A percentile compares a stretch with the other conserved stretches of the same genome.
These are phyloP conservation scores for Podocnemis expansa DNA, from an alignment of 2,113 vertebrate genomes.

Conservation along the genomic window DNA sequence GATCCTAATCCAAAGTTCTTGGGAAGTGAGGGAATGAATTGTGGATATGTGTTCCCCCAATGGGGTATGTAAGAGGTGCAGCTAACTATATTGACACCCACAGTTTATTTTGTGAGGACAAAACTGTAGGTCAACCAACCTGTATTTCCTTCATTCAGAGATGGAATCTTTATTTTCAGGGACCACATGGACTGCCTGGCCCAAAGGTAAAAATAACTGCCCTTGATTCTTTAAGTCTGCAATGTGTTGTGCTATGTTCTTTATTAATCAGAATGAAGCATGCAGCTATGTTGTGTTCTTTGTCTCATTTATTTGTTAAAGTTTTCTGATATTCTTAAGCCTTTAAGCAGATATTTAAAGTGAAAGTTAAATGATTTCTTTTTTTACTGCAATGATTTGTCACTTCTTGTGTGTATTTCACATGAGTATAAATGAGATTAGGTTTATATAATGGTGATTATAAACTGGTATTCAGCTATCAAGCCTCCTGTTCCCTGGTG, in stretches of 20 bases:
- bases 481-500: neutral
- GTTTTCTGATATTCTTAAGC: slow-evolving; percentile 77
- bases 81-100: neutral
- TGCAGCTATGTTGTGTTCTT: slow-evolving; percentile 68
- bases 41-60: neutral
- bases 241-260: slow-evolving; percentile 50
- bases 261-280: slow-evolving; percentile 67
- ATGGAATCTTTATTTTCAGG: slow-evolving; percentile 82
- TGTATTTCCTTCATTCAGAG: slow-evolving; percentile 25
- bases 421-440: neutral
- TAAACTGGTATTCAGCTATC: neutral
- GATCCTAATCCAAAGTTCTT: neutral
- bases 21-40: neutral
- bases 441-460: neutral
- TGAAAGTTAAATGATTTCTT: neutral
- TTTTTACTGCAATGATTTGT: slow-evolving; percentile 30
- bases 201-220: slow-evolving; percentile 87
- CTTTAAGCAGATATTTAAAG: slow-evolving; percentile 79
- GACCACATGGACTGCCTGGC: slow-evolving; percentile 95
- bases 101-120: neutral
- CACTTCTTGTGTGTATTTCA: slow-evolving; percentile 21
- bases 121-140: neutral
- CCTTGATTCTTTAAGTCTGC: neutral
- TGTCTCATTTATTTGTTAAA: slow-evolving; percentile 66
- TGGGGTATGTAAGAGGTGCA: neutral